These are phyloP conservation scores for Camptogramma bilineatum DNA, from an alignment of 2,888 invertebrate species.

Conservation along the genomic window DNA sequence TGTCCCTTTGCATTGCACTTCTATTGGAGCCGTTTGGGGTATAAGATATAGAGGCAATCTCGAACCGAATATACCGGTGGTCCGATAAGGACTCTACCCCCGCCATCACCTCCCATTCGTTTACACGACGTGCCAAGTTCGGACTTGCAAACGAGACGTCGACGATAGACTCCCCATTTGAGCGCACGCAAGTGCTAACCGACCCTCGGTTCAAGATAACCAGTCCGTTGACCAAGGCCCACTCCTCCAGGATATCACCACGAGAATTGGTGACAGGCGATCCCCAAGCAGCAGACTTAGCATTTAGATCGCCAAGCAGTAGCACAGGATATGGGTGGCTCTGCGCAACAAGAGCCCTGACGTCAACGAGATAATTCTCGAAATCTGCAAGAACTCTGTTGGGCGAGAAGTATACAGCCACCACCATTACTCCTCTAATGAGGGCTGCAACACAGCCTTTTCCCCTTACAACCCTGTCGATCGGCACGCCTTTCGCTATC, in stretches of 20 bases:
- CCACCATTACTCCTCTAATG: background rate
- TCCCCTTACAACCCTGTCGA: background rate
- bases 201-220: background rate
- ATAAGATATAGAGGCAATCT: background rate
- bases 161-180: constrained; percentile 4
- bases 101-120: background rate
- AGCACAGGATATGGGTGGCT: background rate
- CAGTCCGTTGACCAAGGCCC: background rate
- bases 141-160: background rate
- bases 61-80: background rate
- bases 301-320: background rate
- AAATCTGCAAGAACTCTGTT: background rate
- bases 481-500: background rate
- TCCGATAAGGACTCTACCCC: constrained; percentile 2
- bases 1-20: too few species aligned
- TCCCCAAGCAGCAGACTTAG: background rate
- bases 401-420: background rate
- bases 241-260: background rate
- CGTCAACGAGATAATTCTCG: background rate
- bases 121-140: background rate
- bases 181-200: constrained; percentile 1
- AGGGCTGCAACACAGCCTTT: background rate
- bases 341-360: background rate
- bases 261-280: background rate
- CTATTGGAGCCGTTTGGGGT: background rate